Evolutionary conservation across 2,888 invertebrate genomes (phyloP), one percentile per base, ranked within the genome.

Genomic region (Platerodrilus igneus): DNA sequence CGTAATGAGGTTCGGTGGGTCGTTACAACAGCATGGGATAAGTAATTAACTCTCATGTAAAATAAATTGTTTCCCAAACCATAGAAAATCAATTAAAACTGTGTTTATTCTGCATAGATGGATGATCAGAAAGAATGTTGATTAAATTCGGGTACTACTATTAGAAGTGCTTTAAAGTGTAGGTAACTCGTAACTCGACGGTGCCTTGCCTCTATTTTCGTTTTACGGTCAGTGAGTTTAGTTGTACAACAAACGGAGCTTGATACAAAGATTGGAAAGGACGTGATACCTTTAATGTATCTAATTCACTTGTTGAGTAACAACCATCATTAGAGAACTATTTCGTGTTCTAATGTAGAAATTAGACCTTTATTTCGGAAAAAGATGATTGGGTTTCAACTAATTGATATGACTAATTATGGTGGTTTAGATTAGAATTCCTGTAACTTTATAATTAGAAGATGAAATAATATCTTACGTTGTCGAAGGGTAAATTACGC

Each of bases 31-130:
- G 25, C 25, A 25, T 23, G 11, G 9, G 4, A 8, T 11, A 25
- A 25, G 14, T 25, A 25, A 25, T 25, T 25, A 25, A 25, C 25
- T 11, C 23, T 39, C 38, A 38, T 34, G 43, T 39, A 43, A 43
- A 43, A 38, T 43, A 38, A 43, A 43, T 43, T 39, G 44, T 36
- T 44, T 40, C 39, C 39, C 36, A 31, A 37, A 37, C 40, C 41
- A 41, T 40, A 39, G 50, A 44, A 45, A 50, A 48, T 50, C 48
- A 51, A 51, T 51, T 51, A 51, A 51, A 45, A 47, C 45, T 46
- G 48, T 46, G 44, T 46, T 44, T 46, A 47, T 47, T 42, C 41
- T 47, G 47, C 51, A 49, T 47, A 49, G 51, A 39, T 45, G 37
- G 45, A 41, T 48, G 51, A 38, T 41, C 48, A 37, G 41, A 37